Evolutionary conservation across 2,888 invertebrate genomes (phyloP).

Genomic region (Aspidiotus destructor): DNA sequence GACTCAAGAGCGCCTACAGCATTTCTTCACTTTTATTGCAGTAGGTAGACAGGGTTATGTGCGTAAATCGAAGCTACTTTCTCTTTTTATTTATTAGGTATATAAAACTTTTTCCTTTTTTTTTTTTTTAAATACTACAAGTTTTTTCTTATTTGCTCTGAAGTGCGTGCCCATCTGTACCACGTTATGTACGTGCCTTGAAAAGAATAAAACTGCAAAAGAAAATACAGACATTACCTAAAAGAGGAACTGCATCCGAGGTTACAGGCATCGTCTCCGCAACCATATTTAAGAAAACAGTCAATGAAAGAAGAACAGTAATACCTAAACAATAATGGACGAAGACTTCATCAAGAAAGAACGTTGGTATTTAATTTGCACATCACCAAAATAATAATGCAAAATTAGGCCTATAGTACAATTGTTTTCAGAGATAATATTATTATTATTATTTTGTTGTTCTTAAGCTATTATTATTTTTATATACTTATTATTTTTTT

Average conservation of each 20-base stretch:
- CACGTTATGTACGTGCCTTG: not conserved
- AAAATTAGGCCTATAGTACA: not conserved
- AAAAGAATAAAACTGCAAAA: not conserved
- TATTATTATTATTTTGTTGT: not conserved
- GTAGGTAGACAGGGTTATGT: too few relatives aligned
- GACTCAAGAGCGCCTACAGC: too few relatives aligned
- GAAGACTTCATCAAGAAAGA: conserved; percentile 7
- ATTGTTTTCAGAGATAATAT: not conserved
- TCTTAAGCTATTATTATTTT: not conserved
- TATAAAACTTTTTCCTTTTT: not conserved
- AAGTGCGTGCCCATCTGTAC: conserved; percentile 18
- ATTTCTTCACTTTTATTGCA: too few relatives aligned
- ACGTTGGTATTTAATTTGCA: not conserved
- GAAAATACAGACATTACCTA: conserved; percentile 36
- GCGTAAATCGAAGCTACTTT: too few relatives aligned
- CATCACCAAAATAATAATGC: not conserved
- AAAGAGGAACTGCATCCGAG: conserved; percentile 38
- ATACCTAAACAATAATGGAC: conserved; percentile 18
- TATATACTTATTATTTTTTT: not conserved
- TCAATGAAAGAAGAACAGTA: conserved; percentile 67
- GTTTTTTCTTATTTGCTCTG: not conserved
- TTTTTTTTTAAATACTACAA: too few relatives aligned
- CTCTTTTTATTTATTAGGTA: too few relatives aligned
- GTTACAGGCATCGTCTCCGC: conserved; percentile 85
- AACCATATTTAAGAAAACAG: conserved; percentile 96